Base-by-base conservation (phyloP, 1,140 invertebrate genomes). In the Atta texana region DNA sequence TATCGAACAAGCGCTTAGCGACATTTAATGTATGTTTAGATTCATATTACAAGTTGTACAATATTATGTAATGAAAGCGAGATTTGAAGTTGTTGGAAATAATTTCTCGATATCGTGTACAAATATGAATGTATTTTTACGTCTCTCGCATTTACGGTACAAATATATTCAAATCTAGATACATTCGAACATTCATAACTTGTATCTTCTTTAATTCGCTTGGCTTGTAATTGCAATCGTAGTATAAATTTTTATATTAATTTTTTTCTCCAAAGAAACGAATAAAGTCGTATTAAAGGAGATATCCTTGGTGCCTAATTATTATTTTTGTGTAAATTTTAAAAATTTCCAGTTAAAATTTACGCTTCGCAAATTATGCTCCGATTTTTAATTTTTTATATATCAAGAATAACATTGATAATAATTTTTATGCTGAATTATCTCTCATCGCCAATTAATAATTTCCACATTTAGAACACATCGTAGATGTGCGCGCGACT, bases 1-100 rank as follows among this genome's bases (percentile, higher is more conserved):
- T 69, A 69, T 69, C 39, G 39, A 69, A 69, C 66, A 69, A 69
- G 21, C n/a, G 66, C 39, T 69, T 69, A 69, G 39, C 66, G 66
- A 69, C 21, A 69, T 64, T 31, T 64, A 44, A 31, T n/a, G 7
- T 21, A 44, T 5, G 3, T 66, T 69, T 57, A n/a, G 8, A 24
- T 57, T 18, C 21, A 28, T 18, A 51, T 68, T 53, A n/a, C 31
- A n/a, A 18, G 24, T 72, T 18, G 28, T 57, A 61, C 28, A 28
- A 57, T 10, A 44, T 57, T 10, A 24, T 24, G 14, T 2, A 6
- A 3, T 12, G 12, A 72, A 31, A 24, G 39, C 24, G 24, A 72
- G 31, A 10, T 16, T 24, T 44, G 1, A 49, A 49, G 14, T 39
- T 28, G 24, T 72, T 49, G 16, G 24, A 21, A 74, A 66, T 7